Evolutionary conservation across 1,140 invertebrate species (phyloP).

Genomic region (Lethrus apterus): DNA sequence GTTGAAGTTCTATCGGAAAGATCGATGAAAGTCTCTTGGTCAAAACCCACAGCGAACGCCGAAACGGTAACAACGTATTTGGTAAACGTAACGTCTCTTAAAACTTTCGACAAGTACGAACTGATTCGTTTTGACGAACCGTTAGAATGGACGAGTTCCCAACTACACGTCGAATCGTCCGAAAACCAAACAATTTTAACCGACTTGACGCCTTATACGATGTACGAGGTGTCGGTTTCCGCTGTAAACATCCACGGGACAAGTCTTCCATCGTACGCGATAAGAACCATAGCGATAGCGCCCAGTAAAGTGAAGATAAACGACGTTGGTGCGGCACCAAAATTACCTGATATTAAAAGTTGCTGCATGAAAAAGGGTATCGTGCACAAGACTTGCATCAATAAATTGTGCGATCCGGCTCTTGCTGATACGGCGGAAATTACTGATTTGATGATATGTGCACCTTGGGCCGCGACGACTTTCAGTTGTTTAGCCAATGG

Average conservation of each 20-base stretch:
- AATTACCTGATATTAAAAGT: slow-evolving; percentile 60
- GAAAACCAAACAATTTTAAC: slow-evolving; percentile 52
- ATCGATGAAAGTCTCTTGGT: slow-evolving; percentile 62
- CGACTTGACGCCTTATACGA: slow-evolving; percentile 61
- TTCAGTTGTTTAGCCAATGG: slow-evolving; percentile 74
- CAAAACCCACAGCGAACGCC: slow-evolving; percentile 50
- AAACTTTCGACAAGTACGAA: slow-evolving; percentile 58
- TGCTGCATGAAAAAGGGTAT: slow-evolving; percentile 68
- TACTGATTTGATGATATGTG: slow-evolving; percentile 76
- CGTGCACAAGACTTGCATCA: slow-evolving; percentile 62
- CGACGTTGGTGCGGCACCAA: slow-evolving; percentile 46
- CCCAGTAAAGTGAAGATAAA: slow-evolving; percentile 50
- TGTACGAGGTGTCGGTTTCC: slow-evolving; percentile 71
- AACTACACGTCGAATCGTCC: slow-evolving; percentile 47
- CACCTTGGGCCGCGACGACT: slow-evolving; percentile 70
- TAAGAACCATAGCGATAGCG: slow-evolving; percentile 60
- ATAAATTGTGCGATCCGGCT: slow-evolving; percentile 70
- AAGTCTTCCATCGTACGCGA: slow-evolving; percentile 62
- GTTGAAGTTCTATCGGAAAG: slow-evolving; percentile 63
- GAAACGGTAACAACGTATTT: slow-evolving; percentile 59
- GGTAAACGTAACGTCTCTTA: slow-evolving; percentile 63
- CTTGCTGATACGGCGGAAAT: slow-evolving; percentile 53
- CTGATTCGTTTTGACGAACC: slow-evolving; percentile 45
- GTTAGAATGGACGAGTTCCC: slow-evolving; percentile 37
- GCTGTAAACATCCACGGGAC: slow-evolving; percentile 65